Evolutionary conservation across 2,113 vertebrate species (phyloP), one percentile per base, ranked within the genome.

Genomic region (Acinonyx jubatus): DNA sequence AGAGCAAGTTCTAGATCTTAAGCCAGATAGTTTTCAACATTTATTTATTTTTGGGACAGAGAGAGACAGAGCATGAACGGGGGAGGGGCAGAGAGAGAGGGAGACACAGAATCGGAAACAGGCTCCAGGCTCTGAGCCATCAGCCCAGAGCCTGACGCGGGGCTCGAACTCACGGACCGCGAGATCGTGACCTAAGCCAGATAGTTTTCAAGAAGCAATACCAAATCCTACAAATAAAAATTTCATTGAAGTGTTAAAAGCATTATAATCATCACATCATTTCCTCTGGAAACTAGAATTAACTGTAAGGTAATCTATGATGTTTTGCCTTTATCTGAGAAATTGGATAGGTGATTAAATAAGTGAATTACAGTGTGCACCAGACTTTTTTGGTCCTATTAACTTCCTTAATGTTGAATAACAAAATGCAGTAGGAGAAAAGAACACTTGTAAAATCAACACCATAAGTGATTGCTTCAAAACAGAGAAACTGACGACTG

Each of bases 331-430:
- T 95, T 96, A 93, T 61, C 5, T 11, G 29, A 97, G 45, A 97
- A 98, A 96, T 0, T 14, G 9, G 36, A 68, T 19, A 97, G 78
- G 38, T 52, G 90, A 80, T 68, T 97, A 63, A 93, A 84, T 94
- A 98, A 85, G 0, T 50, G 61, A 91, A 81, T 89, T 31, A 89
- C 8, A 97, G 50, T 33, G 31, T 29, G 1, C 66, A 85, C 45
- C 88, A 85, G 8, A 27, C 11, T 95, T 45, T 97, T 87, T 83
- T 48, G 65, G 68, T 92, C 15, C 52, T 38, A 69, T 71, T 74
- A 89, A n/a, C 55, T 95, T 91, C 86, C 55, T 81, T 21, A 96
- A 86, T 19, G 4, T n/a, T 96, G 3, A 93, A 7, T 89, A 80
- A 91, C 55, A 94, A 95, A 98, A 74, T 55, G 0, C 0, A 94